Conservation (phyloP, 1,140 invertebrate species). For the Lepidotrigona ventralis region DNA sequence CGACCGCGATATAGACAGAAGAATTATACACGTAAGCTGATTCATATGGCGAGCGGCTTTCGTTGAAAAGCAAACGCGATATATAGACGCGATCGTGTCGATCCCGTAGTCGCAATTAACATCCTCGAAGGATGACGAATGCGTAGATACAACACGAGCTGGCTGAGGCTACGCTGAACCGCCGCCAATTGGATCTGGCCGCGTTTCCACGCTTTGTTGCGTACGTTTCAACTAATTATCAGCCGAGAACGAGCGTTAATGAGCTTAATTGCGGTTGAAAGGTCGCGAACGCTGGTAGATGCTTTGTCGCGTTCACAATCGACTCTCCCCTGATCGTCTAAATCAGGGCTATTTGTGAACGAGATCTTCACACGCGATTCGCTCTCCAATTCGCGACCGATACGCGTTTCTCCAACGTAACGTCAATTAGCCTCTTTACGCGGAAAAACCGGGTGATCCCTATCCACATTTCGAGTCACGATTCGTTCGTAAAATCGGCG, state of each 20-base stretch:
- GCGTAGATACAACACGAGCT: neutral
- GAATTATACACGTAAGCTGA: neutral
- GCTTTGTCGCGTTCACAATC: slow-evolving; percentile 17
- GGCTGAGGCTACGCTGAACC: slow-evolving; percentile 41
- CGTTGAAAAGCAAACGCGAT: no score
- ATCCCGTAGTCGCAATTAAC: slow-evolving; percentile 8
- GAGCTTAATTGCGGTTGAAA: slow-evolving; percentile 66
- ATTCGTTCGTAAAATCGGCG: neutral
- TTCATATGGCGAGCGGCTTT: neutral
- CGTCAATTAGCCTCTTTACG: neutral
- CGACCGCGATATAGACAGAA: neutral
- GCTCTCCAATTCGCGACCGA: no score
- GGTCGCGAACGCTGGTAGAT: slow-evolving; percentile 35
- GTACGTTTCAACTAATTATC: slow-evolving; percentile 58
- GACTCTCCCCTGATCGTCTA: slow-evolving; percentile 5
- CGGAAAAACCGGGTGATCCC: neutral
- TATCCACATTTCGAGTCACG: neutral
- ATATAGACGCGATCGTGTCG: neutral
- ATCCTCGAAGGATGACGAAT: slow-evolving; percentile 24
- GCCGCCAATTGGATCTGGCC: slow-evolving; percentile 60
- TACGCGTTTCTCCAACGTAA: neutral
- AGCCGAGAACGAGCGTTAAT: slow-evolving; percentile 56
- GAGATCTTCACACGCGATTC: slow-evolving; percentile 5
- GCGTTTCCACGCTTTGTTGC: slow-evolving; percentile 59
- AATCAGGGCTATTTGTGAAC: slow-evolving; percentile 23